A percentile compares a stretch with the other conserved stretches of the same genome.
These are phyloP conservation scores for Steinernema feltiae DNA, from an alignment of 1,140 invertebrate genomes.

Conservation along the genomic window DNA sequence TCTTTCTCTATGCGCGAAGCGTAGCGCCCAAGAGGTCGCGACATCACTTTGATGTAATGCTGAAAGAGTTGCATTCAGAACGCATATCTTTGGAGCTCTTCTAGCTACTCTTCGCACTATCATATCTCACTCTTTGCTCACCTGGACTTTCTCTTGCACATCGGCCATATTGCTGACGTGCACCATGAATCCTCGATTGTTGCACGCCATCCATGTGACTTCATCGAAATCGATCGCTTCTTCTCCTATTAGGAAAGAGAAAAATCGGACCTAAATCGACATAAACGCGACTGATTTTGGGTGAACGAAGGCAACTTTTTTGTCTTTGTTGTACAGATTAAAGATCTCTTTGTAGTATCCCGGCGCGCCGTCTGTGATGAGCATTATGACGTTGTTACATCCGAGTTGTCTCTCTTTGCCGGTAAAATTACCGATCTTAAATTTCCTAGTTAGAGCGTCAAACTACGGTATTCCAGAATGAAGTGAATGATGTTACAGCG, in stretches of 20 bases:
- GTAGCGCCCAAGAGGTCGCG: slow-evolving; percentile 45
- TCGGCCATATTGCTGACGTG: slow-evolving; percentile 56
- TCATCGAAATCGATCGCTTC: slow-evolving; percentile 84
- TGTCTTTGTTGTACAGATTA: slow-evolving; percentile 73
- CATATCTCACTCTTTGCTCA: no score
- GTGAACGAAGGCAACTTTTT: slow-evolving; percentile 32
- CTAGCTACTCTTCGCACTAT: no score
- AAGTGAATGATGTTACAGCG: background rate
- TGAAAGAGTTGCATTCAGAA: slow-evolving; percentile 30
- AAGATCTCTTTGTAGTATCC: slow-evolving; percentile 86
- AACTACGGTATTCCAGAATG: background rate
- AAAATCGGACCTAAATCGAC: slow-evolving; percentile 73
- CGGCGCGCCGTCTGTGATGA: slow-evolving; percentile 93
- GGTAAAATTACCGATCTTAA: slow-evolving; percentile 48
- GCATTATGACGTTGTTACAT: slow-evolving; percentile 96
- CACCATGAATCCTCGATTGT: slow-evolving; percentile 74
- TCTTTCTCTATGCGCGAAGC: slow-evolving; percentile 32
- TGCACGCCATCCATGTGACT: slow-evolving; percentile 93
- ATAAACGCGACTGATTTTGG: background rate
- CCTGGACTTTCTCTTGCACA: slow-evolving; percentile 56
- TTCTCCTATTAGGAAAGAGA: slow-evolving; percentile 91
- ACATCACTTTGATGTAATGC: slow-evolving; percentile 56
- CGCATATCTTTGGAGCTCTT: no score
- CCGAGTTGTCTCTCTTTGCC: slow-evolving; percentile 39
- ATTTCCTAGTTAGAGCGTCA: no score